Evolutionary conservation across 2,113 vertebrate genomes (phyloP).

Genomic region (Ceyx margarethae): DNA sequence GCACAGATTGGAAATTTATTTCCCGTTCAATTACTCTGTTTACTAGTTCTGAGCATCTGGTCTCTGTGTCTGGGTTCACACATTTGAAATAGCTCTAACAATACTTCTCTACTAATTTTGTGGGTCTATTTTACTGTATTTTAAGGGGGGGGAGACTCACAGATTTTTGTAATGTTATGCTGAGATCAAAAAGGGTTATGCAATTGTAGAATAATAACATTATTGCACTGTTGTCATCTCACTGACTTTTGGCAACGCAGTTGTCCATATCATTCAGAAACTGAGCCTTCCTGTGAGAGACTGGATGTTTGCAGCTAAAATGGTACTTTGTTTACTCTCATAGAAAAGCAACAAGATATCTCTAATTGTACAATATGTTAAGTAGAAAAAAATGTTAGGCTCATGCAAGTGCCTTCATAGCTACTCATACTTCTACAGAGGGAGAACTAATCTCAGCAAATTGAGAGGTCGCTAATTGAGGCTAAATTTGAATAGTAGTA

Average conservation of each 20-base stretch:
- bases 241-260: background rate
- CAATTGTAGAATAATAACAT: background rate
- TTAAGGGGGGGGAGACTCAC: background rate
- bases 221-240: background rate
- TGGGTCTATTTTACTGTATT: background rate
- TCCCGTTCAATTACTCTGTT: background rate
- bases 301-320: background rate
- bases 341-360: background rate
- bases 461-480: background rate
- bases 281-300: background rate
- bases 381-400: background rate
- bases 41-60: background rate
- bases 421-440: background rate
- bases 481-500: conserved; percentile 1
- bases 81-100: background rate
- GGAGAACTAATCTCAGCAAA: conserved; percentile 34
- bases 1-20: background rate
- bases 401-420: background rate
- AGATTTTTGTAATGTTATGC: background rate
- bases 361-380: background rate
- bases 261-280: background rate
- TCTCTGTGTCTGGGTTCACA: background rate
- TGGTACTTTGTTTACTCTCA: background rate
- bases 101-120: background rate
- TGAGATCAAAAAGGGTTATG: background rate